These are phyloP conservation scores for Acrobasis repandana DNA, from an alignment of 2,888 invertebrate species.

Conservation along the genomic window DNA sequence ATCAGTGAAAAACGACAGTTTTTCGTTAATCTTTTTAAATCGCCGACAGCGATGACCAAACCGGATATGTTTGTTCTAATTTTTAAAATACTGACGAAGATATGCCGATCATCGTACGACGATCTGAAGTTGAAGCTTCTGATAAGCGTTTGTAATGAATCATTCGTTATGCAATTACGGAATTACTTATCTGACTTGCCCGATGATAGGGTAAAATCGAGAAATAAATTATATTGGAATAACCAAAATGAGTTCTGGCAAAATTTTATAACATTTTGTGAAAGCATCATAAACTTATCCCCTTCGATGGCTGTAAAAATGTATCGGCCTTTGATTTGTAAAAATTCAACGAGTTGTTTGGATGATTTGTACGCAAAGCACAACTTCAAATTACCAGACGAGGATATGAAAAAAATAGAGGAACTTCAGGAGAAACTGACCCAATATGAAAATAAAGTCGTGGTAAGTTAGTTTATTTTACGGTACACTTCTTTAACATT, in stretches of 20 bases:
- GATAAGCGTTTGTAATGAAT: conserved; percentile 59
- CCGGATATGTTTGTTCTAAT: conserved; percentile 62
- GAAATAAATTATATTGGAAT: conserved; percentile 57
- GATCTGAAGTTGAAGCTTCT: conserved; percentile 57
- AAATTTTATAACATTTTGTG: conserved; percentile 56
- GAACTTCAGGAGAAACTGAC: conserved; percentile 47
- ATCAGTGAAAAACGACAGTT: conserved; percentile 52
- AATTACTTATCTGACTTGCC: conserved; percentile 64
- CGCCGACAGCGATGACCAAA: conserved; percentile 41
- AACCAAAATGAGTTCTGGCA: conserved; percentile 61
- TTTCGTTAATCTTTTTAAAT: conserved; percentile 55
- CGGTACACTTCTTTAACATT: too few relatives aligned
- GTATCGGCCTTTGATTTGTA: conserved; percentile 60
- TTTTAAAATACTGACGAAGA: conserved; percentile 63
- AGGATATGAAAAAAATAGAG: conserved; percentile 41
- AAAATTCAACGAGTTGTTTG: conserved; percentile 50
- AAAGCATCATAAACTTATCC: conserved; percentile 58
- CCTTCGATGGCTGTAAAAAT: conserved; percentile 58
- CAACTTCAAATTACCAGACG: conserved; percentile 46
- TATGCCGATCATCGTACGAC: conserved; percentile 57
- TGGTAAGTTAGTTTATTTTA: conserved; percentile 38
- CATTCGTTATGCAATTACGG: conserved; percentile 52
- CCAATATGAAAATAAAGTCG: conserved; percentile 44
- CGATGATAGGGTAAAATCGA: conserved; percentile 37
- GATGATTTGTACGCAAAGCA: conserved; percentile 50